Conservation (phyloP, 2,113 vertebrate genomes). For the Pseudorectes ferrugineus region DNA sequence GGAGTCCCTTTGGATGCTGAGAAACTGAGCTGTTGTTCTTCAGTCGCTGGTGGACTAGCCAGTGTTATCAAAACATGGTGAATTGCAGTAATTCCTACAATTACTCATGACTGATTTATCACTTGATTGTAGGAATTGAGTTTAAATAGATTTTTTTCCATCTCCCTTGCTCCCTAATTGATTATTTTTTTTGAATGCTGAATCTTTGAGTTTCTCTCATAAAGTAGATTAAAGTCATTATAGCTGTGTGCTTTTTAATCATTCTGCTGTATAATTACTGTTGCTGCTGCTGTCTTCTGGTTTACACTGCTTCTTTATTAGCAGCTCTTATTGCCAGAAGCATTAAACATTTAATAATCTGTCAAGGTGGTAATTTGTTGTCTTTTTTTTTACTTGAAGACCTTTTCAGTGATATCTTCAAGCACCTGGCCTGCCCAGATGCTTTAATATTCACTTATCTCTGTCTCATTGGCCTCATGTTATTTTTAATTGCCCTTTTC, state of each 20-base stretch:
- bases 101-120: constrained; percentile 64
- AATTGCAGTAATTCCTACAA: neutral
- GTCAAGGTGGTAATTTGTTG: constrained; percentile 21
- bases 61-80: neutral
- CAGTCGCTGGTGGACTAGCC: neutral
- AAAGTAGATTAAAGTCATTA: constrained; percentile 68
- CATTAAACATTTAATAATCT: constrained; percentile 56
- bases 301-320: constrained; percentile 49
- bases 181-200: constrained; percentile 59
- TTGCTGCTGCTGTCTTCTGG: constrained; percentile 22
- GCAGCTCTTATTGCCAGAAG: constrained; percentile 31
- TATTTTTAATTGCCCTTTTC: constrained; percentile 1
- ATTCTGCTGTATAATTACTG: constrained; percentile 57
- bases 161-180: constrained; percentile 52
- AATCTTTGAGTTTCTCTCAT: constrained; percentile 43
- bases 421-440: neutral
- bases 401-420: neutral
- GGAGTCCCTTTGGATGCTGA: neutral
- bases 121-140: constrained; percentile 47
- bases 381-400: neutral
- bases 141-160: constrained; percentile 42
- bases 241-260: constrained; percentile 61
- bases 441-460: neutral
- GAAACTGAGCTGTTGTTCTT: neutral
- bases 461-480: neutral